Evolutionary conservation across 2,113 vertebrate species (phyloP), one percentile per base, ranked within the genome.

Genomic region (Dasypus novemcinctus): DNA sequence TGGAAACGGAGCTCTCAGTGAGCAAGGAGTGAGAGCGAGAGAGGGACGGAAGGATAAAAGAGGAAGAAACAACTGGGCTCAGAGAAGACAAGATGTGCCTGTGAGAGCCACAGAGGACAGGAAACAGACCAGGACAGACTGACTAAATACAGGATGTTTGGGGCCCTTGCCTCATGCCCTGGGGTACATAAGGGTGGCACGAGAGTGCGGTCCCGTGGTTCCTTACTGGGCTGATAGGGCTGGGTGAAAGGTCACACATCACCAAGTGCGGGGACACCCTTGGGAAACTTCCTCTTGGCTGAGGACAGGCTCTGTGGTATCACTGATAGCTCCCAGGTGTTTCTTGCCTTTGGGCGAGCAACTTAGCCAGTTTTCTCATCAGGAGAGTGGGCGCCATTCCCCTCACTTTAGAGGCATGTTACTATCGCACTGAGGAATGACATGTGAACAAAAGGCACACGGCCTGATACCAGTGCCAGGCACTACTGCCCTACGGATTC

Each of bases 11-110:
- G 61, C 82, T 85, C 71, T 68, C 41, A 49, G 71, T 33, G 69
- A 95, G 59, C 64, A 66, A 79, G 64, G 72, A 46, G 9, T 46
- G 43, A 93, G 25, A 61, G 8, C 63, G 69, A 82, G 49, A 75
- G 18, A 85, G 46, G 95, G 69, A 63, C 69, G 49, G 72, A 92
- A 75, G 80, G 61, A 33, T 61, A 92, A 96, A 97, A 92, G 93
- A 96, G 96, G 95, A 96, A 97, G 52, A 23, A 36, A 49, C 54
- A 84, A 83, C 72, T 52, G 33, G 29, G 41, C 61, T 93, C 46
- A 21, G 85, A 96, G 38, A 12, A 90, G 87, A 97, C 96, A 95
- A 29, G 46, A 63, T 94, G 96, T 97, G 41, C 96, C 61, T 75
- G 15, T 49, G 84, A 95, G 57, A 95, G 78, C 87, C 49, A 8